Evolutionary conservation across 2,113 vertebrate genomes (phyloP).

Genomic region (Catharus fuscescens): DNA sequence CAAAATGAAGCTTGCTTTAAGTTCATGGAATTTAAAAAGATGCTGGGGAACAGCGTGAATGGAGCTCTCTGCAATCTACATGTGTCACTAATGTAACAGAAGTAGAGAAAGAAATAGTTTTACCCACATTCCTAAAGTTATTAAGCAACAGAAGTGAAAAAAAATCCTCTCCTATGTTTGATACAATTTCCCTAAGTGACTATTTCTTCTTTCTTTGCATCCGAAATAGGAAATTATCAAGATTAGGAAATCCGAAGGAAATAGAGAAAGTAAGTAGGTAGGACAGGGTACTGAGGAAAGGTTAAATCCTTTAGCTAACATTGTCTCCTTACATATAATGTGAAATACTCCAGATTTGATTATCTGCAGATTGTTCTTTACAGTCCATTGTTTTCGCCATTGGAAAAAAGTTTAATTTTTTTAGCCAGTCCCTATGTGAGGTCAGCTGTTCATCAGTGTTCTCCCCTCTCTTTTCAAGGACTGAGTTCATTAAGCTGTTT

Average conservation of each 20-base stretch:
- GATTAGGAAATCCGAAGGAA: neutral
- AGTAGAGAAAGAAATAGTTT: slow-evolving; percentile 5
- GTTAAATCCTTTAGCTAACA: slow-evolving; percentile 17
- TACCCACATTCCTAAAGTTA: slow-evolving; percentile 61
- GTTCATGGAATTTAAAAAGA: neutral
- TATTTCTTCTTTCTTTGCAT: slow-evolving; percentile 34
- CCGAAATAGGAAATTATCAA: slow-evolving; percentile 37
- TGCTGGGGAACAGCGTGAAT: rapidly evolving
- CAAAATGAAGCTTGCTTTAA: neutral
- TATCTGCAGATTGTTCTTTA: neutral
- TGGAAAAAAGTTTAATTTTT: neutral
- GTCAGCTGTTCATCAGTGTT: neutral
- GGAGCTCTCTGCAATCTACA: neutral
- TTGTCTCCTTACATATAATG: neutral
- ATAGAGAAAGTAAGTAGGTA: neutral
- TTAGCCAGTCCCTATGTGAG: neutral
- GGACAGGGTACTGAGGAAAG: neutral
- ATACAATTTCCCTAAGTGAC: slow-evolving; percentile 26
- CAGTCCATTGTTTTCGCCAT: neutral
- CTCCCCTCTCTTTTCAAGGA: neutral
- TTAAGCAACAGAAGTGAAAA: slow-evolving; percentile 52
- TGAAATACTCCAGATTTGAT: slow-evolving; percentile 33
- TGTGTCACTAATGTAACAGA: neutral
- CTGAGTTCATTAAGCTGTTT: neutral
- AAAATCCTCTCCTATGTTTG: neutral